A percentile compares a stretch with the other conserved stretches of the same genome.
These are phyloP conservation scores for Bombus picipes DNA, from an alignment of 1,140 invertebrate species.

Conservation along the genomic window DNA sequence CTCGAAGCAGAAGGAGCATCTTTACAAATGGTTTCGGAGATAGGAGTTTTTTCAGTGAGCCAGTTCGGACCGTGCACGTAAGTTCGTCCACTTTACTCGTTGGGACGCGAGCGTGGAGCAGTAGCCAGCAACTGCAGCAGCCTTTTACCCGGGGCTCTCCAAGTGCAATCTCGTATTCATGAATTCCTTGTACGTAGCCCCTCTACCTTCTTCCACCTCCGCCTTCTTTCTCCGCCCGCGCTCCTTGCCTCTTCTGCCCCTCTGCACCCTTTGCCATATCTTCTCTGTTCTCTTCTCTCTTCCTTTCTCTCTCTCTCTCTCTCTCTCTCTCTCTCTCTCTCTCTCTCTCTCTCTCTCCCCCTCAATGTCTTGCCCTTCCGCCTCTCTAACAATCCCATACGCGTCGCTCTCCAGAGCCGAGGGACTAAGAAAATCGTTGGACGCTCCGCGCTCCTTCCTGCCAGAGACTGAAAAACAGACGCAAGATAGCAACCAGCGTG, in stretches of 20 bases:
- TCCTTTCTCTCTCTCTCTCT: too few species aligned
- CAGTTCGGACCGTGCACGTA: conserved; percentile 31
- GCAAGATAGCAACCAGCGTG: background rate
- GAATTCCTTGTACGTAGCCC: conserved; percentile 71
- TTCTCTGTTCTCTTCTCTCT: too few species aligned
- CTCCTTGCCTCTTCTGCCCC: conserved; percentile 2
- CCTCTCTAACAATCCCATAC: conserved; percentile 24
- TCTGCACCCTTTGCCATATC: background rate
- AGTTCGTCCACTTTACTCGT: conserved; percentile 53
- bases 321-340: too few species aligned
- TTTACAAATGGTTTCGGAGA: conserved; percentile 14
- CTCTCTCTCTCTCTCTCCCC: background rate
- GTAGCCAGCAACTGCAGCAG: conserved; percentile 64
- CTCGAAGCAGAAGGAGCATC: background rate
- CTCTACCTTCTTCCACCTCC: conserved; percentile 49
- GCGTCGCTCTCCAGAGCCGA: conserved; percentile 2
- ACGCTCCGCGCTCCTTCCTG: background rate
- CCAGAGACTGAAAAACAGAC: background rate
- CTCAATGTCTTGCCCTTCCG: conserved; percentile 1
- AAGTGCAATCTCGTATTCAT: conserved; percentile 75
- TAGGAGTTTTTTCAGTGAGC: conserved; percentile 23
- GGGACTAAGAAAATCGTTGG: conserved; percentile 41
- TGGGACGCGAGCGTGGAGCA: conserved; percentile 46
- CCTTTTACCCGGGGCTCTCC: conserved; percentile 67
- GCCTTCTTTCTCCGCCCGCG: conserved; percentile 15